phyloP scores from a whole-genome alignment of 1,140 invertebrate genomes.

The Mamestra configurata region DNA sequence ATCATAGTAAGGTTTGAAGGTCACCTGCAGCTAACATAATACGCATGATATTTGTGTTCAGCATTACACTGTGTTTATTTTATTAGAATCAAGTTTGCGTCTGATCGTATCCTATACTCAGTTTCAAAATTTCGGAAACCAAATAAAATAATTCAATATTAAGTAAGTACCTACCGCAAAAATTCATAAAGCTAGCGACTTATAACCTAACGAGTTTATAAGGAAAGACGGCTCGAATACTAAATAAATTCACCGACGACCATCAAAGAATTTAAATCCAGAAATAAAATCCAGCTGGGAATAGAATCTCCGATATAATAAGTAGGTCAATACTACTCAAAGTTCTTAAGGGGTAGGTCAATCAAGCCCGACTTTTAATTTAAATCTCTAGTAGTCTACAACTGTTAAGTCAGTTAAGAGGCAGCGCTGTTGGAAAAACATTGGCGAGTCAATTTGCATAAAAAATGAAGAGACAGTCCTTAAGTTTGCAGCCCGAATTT shows the following conservation, averaged over 20 bases:
- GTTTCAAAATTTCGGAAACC: neutral
- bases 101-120: no score
- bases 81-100: no score
- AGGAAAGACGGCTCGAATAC: slow-evolving; percentile 15
- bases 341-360: slow-evolving; percentile 49
- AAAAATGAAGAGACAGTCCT: slow-evolving; percentile 62
- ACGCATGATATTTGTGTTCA: no score
- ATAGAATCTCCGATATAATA: slow-evolving; percentile 36
- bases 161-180: neutral
- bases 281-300: slow-evolving; percentile 24
- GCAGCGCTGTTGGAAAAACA: slow-evolving; percentile 60
- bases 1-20: no score
- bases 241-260: slow-evolving; percentile 3
- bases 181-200: neutral
- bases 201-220: slow-evolving; percentile 25
- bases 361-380: slow-evolving; percentile 56
- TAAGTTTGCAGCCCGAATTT: slow-evolving; percentile 50
- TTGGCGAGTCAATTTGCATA: slow-evolving; percentile 64
- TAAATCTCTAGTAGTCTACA: slow-evolving; percentile 43
- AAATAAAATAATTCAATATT: neutral
- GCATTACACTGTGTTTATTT: no score
- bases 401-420: slow-evolving; percentile 65
- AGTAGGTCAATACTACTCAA: slow-evolving; percentile 47
- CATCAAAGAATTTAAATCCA: slow-evolving; percentile 3
- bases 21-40: no score